Conservation (phyloP, 2,888 invertebrate species). For the Acrocera orbiculus region DNA sequence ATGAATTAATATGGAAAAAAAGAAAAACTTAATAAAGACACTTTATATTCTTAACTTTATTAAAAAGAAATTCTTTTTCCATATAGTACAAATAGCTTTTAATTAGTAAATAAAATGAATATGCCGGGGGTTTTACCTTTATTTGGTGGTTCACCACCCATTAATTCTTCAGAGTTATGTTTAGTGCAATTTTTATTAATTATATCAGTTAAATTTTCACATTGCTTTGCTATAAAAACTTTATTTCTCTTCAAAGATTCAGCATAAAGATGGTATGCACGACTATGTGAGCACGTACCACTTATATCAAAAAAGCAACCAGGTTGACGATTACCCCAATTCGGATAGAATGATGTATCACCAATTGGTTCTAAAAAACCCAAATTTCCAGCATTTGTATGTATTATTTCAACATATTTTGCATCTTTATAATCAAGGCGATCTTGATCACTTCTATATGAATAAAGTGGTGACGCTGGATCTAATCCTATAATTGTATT, state of each 20-base stretch:
- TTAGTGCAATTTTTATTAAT: background rate
- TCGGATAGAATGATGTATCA: constrained; percentile 17
- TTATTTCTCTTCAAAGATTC: constrained; percentile 17
- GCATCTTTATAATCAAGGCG: constrained; percentile 13
- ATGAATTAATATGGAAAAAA: no score
- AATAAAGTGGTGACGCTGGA: constrained; percentile 35
- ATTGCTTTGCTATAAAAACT: constrained; percentile 5
- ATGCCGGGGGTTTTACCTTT: no score
- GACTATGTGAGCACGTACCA: constrained; percentile 9
- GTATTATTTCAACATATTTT: constrained; percentile 16
- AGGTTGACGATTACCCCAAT: constrained; percentile 16
- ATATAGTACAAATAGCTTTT: no score
- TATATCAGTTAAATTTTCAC: constrained; percentile 1
- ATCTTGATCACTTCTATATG: constrained; percentile 23
- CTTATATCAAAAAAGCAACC: constrained; percentile 14
- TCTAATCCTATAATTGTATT: constrained; percentile 37
- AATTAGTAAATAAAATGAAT: constrained; percentile 2
- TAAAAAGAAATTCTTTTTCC: no score
- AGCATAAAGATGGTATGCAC: constrained; percentile 9
- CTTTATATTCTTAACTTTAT: no score
- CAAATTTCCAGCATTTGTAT: constrained; percentile 14
- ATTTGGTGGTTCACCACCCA: constrained; percentile 9
- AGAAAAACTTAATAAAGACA: no score
- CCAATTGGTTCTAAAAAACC: constrained; percentile 15
- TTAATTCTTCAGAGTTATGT: background rate